These are phyloP conservation scores for Drosophila pectinifera DNA, from an alignment of 1,140 invertebrate genomes.

Conservation along the genomic window DNA sequence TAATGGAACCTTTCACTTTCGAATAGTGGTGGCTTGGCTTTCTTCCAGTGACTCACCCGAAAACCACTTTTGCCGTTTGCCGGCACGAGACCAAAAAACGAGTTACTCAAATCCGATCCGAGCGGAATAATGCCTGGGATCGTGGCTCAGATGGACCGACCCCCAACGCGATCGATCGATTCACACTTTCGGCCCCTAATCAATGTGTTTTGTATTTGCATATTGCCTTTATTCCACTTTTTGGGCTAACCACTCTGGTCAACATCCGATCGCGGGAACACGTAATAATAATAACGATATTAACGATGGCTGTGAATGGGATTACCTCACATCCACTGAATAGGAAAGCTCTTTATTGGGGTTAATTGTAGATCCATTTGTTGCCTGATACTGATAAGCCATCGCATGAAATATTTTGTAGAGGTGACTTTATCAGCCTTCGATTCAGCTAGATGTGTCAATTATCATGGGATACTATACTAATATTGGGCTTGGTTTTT, in stretches of 20 bases:
- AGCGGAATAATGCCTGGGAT: slow-evolving; percentile 10
- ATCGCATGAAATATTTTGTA: slow-evolving; percentile 7
- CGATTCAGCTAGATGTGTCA: slow-evolving; percentile 5
- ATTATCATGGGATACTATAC: not conserved
- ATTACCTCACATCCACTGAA: slow-evolving; percentile 9
- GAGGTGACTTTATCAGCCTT: slow-evolving; percentile 25
- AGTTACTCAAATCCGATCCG: slow-evolving; percentile 20
- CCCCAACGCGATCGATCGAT: slow-evolving; percentile 38
- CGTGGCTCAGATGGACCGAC: slow-evolving; percentile 18
- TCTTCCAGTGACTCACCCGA: slow-evolving; percentile 38
- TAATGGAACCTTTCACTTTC: slow-evolving; percentile 45
- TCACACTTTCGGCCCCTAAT: slow-evolving; percentile 44
- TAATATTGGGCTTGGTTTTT: not conserved
- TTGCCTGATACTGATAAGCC: slow-evolving; percentile 3
- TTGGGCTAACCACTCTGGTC: slow-evolving; percentile 16
- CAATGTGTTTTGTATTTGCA: slow-evolving; percentile 38
- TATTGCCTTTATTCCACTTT: slow-evolving; percentile 7
- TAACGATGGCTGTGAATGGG: slow-evolving; percentile 13
- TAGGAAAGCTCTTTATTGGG: not conserved
- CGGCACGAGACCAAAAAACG: slow-evolving; percentile 36
- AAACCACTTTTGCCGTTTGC: slow-evolving; percentile 28
- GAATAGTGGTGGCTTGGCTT: slow-evolving; percentile 39
- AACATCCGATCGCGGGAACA: slow-evolving; percentile 33
- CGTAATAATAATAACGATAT: slow-evolving; percentile 17
- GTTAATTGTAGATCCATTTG: slow-evolving; percentile 28